Base-by-base conservation (phyloP, 1,140 invertebrate species). In the Drosophila eugracilis region DNA sequence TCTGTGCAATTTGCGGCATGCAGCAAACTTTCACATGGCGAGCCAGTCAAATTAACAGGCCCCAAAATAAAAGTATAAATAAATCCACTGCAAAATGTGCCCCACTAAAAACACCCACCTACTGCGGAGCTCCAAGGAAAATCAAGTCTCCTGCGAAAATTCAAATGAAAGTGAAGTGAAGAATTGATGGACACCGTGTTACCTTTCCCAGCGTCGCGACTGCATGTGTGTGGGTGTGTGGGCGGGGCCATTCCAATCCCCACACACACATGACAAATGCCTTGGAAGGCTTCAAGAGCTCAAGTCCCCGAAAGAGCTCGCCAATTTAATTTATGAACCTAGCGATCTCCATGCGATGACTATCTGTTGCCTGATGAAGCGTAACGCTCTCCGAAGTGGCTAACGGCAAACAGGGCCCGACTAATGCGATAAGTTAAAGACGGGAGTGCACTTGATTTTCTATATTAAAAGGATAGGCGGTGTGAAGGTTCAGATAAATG, bases 161-260 rank as follows among this genome's bases (percentile, higher is more conserved):
- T 44, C 66, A 72, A 84, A 84, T 76, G 79, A 84, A 84, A 84
- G 79, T 84, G 66, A 84, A 84, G 80, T 84, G 79, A 85, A 84
- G 79, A 84, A 84, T 85, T 84, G 79, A 84, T 84, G 71, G 80
- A 84, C 79, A 83, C 65, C 14, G 58, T 75, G 72, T 66, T 72
- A 50, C 50, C 59, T 47, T 49, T 66, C n/a, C 48, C 30, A 30
- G 52, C 30, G 15, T 17, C 6, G 15, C 15, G 15, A 21, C 39
- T 41, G 39, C 39, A 32, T 9, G n/a, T 45, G 30, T 4, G 36
- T 44, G 55, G 28, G 57, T 21, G 60, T 47, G 60, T 62, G 52
- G 58, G 58, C 58, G 58, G n/a, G 52, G 24, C 30, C 24, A 19
- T 9, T 42, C 36, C 24, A 52, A 49, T 55, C 55, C 34, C 58